Conservation (phyloP, 2,797 vertebrate species). For the Lepidocolaptes lacrymiger region DNA sequence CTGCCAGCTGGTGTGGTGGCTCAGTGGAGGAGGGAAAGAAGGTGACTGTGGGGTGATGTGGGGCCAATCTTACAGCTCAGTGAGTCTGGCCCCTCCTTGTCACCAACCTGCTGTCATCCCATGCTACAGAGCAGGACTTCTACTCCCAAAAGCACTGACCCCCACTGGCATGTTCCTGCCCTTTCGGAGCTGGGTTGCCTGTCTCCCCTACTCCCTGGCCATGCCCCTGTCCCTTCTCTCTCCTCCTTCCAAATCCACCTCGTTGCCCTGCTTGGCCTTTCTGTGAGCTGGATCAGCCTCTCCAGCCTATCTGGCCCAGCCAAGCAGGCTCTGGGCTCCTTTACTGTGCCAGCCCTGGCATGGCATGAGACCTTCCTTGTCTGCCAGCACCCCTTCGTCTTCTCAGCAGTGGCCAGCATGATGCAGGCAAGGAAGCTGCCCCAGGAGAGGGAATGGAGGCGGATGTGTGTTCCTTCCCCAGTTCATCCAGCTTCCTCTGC, state of each 20-base stretch:
- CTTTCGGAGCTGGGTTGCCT: background rate
- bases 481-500: background rate
- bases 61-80: background rate
- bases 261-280: accelerated
- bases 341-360: background rate
- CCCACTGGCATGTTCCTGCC: accelerated
- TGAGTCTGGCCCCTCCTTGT: accelerated
- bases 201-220: background rate
- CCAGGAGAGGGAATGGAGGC: accelerated
- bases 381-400: background rate
- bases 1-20: background rate
- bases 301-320: background rate
- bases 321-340: background rate
- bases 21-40: accelerated
- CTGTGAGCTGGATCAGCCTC: background rate
- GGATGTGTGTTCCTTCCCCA: background rate
- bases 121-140: background rate
- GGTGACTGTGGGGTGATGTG: background rate
- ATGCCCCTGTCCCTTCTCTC: background rate
- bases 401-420: background rate
- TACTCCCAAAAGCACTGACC: accelerated
- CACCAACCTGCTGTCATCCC: background rate
- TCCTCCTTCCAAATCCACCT: background rate
- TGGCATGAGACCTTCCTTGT: background rate
- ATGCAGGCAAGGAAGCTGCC: background rate